phyloP scores from a whole-genome alignment of 2,797 vertebrate species.

The Amphiprion clarkii region DNA sequence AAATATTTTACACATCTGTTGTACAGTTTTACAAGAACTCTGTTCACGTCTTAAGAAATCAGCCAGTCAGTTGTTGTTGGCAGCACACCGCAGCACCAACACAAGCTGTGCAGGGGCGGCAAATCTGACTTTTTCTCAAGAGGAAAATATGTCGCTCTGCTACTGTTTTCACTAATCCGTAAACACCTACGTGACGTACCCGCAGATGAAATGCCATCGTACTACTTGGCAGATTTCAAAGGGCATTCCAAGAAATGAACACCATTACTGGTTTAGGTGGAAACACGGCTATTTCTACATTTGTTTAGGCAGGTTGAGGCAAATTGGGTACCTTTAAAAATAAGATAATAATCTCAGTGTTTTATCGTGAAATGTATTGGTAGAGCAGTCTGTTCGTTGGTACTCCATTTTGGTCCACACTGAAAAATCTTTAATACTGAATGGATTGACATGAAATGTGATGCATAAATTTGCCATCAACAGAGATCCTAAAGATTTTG shows the following conservation, averaged over 20 bases:
- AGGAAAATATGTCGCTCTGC: conserved; percentile 9
- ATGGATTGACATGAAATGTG: neutral
- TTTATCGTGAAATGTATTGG: neutral
- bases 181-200: conserved; percentile 10
- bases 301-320: neutral
- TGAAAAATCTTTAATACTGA: neutral
- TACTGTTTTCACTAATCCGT: conserved; percentile 11
- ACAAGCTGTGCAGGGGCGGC: neutral
- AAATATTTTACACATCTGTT: neutral
- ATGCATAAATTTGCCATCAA: too few species aligned
- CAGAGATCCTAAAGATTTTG: neutral
- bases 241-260: conserved; percentile 2
- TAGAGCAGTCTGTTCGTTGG: neutral
- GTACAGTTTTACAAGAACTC: conserved; percentile 25
- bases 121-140: conserved; percentile 13
- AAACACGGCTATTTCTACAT: neutral
- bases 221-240: too few species aligned
- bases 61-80: neutral
- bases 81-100: neutral
- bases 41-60: neutral
- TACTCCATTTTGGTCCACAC: neutral
- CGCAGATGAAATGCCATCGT: neutral
- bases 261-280: too few species aligned
- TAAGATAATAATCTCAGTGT: neutral
- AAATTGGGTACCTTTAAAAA: too few species aligned